Percentiles rank a stretch among this genome's conserved stretches.
These are phyloP conservation scores for Augochlora pura DNA, from an alignment of 1,140 invertebrate species.

Conservation along the genomic window DNA sequence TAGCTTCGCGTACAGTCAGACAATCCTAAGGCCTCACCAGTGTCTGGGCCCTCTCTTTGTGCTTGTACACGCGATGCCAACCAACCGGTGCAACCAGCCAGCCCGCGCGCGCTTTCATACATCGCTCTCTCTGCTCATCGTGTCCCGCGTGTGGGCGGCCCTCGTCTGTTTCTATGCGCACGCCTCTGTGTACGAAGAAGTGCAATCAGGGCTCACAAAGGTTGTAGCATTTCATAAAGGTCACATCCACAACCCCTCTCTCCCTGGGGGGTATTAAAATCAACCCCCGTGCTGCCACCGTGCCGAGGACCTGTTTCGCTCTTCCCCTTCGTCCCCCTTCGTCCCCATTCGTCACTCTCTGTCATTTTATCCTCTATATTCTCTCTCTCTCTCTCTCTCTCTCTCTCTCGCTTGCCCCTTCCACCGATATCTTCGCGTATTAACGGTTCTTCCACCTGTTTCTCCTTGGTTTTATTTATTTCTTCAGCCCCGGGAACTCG, in stretches of 20 bases:
- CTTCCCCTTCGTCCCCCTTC: neutral
- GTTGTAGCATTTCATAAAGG: constrained; percentile 75
- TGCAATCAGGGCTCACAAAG: constrained; percentile 69
- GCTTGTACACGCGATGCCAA: constrained; percentile 34
- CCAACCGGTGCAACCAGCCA: neutral
- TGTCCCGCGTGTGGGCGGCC: neutral
- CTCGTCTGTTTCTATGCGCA: neutral
- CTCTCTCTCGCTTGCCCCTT: too few relatives aligned
- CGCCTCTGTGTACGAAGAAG: constrained; percentile 49
- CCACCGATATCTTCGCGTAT: constrained; percentile 32
- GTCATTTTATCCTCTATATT: neutral
- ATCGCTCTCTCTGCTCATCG: neutral
- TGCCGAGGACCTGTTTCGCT: constrained; percentile 21
- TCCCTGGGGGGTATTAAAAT: constrained; percentile 70
- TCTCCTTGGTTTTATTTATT: constrained; percentile 26
- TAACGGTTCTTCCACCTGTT: constrained; percentile 32
- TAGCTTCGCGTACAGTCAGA: constrained; percentile 27
- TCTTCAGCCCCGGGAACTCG: neutral
- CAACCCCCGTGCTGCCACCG: constrained; percentile 47
- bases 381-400: neutral
- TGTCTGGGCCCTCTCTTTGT: constrained; percentile 29
- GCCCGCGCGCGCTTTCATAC: constrained; percentile 20
- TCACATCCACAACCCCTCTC: constrained; percentile 60
- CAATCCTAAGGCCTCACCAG: constrained; percentile 32
- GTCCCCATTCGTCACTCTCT: too few relatives aligned